phyloP scores from a whole-genome alignment of 2,113 vertebrate genomes.

The Chaetura pelagica region DNA sequence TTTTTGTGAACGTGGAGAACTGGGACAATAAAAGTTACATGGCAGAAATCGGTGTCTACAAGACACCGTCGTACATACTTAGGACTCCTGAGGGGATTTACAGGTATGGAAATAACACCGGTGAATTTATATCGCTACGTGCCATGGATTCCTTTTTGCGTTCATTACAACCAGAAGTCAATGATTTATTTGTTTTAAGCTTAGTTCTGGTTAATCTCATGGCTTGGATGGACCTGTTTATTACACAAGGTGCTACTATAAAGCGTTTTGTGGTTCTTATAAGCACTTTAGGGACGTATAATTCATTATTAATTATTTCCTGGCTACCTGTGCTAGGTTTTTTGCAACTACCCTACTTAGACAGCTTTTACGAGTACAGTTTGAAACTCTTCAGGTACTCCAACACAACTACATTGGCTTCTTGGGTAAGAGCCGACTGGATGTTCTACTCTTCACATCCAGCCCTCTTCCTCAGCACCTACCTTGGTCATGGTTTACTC shows the following conservation, averaged over 20 bases:
- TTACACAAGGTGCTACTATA: constrained; percentile 96
- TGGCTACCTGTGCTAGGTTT: constrained; percentile 98
- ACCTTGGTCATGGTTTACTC: constrained; percentile 92
- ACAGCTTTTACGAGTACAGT: constrained; percentile 93
- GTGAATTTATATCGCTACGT: constrained; percentile 92
- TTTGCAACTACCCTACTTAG: constrained; percentile 93
- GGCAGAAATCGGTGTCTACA: constrained; percentile 86
- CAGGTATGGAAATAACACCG: constrained; percentile 92
- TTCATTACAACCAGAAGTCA: constrained; percentile 95
- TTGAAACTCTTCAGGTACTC: constrained; percentile 93
- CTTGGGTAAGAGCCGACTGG: constrained; percentile 94
- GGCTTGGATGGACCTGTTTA: constrained; percentile 99
- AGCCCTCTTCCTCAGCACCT: constrained; percentile 94
- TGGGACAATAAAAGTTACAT: constrained; percentile 90
- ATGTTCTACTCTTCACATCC: constrained; percentile 98
- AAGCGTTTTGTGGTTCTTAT: constrained; percentile 98
- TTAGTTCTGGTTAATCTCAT: constrained; percentile 95
- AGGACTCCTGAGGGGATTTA: constrained; percentile 97
- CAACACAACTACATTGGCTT: constrained; percentile 93
- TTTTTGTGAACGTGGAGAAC: constrained; percentile 92
- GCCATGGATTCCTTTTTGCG: constrained; percentile 97
- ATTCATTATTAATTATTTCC: constrained; percentile 94
- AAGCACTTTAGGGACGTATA: constrained; percentile 97
- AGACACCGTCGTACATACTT: constrained; percentile 91
- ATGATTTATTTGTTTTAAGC: constrained; percentile 95